Base-by-base conservation (phyloP, 2,797 vertebrate species). In the Moxostoma hubbsi region DNA sequence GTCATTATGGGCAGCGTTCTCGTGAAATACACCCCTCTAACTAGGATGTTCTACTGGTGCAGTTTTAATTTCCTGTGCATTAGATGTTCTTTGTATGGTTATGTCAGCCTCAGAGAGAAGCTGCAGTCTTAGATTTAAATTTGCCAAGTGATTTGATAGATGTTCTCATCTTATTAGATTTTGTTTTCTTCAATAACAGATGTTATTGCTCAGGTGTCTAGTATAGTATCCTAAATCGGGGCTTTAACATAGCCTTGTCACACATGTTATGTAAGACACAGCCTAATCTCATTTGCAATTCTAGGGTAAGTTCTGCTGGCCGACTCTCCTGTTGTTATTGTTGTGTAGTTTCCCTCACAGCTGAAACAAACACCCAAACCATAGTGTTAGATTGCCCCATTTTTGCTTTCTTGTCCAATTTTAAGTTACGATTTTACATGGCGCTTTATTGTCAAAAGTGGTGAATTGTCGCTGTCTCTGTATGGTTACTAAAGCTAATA, bases 281-380 rank as follows among this genome's bases (percentile, higher is more conserved):
- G 58, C 8, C 67, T 86, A 88, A 86, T 87, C 83, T 85, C 78
- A 73, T 81, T 73, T 49, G 68, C 86, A 81, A 36, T 86, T 84
- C 58, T 73, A 76, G 74, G 69, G 75, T 73, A 70, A 70, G 69
- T 54, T 65, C 68, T 74, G 79, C 51, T 79, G 50, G 78, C 59
- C 73, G 36, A 55, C 47, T 13, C 53, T 71, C 68, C 74, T 77
- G 77, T 67, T 83, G 67, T 78, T 54, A 58, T 74, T 75, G 62
- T 72, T 64, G 24, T 46, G 73, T 61, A 36, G 51, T 77, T 64
- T 64, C 43, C 4, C 43, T n/a, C 43, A 64, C 62, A 46, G 43
- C 7, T 46, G 5, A 46, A n/a, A 13, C 10, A 6, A 62, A 9
- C 66, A 55, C 16, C 58, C 71, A 81, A 82, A 73, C 64, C 36